phyloP scores from a whole-genome alignment of 2,797 vertebrate species.

The Pseudomugil tenellus region DNA sequence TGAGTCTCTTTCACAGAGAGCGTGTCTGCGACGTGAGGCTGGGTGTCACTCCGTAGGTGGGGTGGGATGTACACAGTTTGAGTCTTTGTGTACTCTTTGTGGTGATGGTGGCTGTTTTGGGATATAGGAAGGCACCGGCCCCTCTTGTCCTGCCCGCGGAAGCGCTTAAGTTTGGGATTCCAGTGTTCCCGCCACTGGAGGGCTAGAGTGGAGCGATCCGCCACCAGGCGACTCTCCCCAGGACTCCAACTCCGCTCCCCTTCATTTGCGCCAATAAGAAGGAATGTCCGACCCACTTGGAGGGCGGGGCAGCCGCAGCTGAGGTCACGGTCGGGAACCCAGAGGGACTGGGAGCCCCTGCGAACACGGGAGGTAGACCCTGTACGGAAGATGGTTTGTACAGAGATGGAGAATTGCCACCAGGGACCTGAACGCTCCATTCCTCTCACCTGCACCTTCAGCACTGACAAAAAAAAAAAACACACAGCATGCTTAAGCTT shows the following conservation, averaged over 20 bases:
- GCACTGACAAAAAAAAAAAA: constrained; percentile 73
- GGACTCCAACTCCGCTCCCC: constrained; percentile 80
- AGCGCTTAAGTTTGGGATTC: constrained; percentile 87
- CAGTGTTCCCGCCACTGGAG: constrained; percentile 92
- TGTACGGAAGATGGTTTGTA: constrained; percentile 85
- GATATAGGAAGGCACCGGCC: constrained; percentile 80
- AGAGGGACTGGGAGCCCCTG: constrained; percentile 84
- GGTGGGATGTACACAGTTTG: constrained; percentile 76
- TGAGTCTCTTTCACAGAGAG: constrained; percentile 16
- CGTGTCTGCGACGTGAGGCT: constrained; percentile 19
- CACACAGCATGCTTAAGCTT: background rate
- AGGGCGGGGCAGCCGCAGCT: constrained; percentile 88
- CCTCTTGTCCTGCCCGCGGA: constrained; percentile 86
- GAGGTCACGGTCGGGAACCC: constrained; percentile 88
- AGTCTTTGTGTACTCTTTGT: constrained; percentile 23
- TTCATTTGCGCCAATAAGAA: constrained; percentile 85
- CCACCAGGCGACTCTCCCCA: constrained; percentile 84
- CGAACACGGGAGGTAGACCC: constrained; percentile 77
- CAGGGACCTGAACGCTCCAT: constrained; percentile 86
- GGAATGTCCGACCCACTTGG: constrained; percentile 82
- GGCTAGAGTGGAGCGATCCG: constrained; percentile 87
- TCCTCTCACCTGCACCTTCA: constrained; percentile 86
- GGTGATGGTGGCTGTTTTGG: constrained; percentile 25
- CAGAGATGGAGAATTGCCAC: constrained; percentile 87
- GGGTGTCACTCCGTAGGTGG: constrained; percentile 68